A percentile compares a stretch with the other conserved stretches of the same genome.
Conservation (phyloP, 2,888 invertebrate species). For the Sturmia bella region DNA sequence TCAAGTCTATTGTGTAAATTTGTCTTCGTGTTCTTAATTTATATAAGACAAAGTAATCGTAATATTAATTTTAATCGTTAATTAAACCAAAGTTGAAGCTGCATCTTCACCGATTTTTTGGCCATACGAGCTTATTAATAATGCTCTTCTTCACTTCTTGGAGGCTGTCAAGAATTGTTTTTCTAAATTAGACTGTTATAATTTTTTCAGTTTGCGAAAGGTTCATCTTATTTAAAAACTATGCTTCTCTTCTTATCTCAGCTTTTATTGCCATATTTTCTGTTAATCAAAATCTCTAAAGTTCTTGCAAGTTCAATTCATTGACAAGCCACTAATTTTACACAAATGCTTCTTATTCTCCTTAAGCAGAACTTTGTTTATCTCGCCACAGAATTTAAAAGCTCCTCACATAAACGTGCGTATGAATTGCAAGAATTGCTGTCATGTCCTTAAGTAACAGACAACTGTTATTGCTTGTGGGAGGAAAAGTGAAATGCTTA, state of each 20-base stretch:
- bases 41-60: too few relatives aligned
- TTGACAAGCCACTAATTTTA: neutral
- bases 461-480: slow-evolving; percentile 5
- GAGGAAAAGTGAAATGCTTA: neutral
- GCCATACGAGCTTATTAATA: too few relatives aligned
- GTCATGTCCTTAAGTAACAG: slow-evolving; percentile 35
- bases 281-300: neutral
- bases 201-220: too few relatives aligned
- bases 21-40: too few relatives aligned
- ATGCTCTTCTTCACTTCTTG: too few relatives aligned
- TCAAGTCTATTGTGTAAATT: too few relatives aligned
- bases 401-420: neutral
- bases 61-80: too few relatives aligned
- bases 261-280: neutral
- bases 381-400: neutral
- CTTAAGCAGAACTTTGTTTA: neutral
- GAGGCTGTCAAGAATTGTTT: too few relatives aligned
- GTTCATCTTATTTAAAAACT: too few relatives aligned
- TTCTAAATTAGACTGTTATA: too few relatives aligned
- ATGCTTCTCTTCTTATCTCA: neutral
- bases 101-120: too few relatives aligned
- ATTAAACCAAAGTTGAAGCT: too few relatives aligned
- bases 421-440: slow-evolving; percentile 3
- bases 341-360: neutral
- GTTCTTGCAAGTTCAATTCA: neutral